Evolutionary conservation across 2,888 invertebrate genomes (phyloP), one percentile per base, ranked within the genome.

Genomic region (Oligia latruncula): DNA sequence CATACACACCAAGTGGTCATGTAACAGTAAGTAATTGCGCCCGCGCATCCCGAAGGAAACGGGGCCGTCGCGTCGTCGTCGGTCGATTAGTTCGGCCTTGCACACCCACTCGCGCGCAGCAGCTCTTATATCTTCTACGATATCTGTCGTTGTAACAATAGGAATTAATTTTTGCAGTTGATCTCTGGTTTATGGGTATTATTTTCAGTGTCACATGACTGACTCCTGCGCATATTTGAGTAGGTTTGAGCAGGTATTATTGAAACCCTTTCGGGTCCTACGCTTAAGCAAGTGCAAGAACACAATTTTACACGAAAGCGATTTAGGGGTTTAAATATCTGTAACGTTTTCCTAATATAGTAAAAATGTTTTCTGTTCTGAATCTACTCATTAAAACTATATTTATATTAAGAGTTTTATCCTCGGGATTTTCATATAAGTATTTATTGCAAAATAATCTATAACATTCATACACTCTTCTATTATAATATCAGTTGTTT

Each of bases 11-110:
- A 77, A 80, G 71, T 87, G 87, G 81, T 88, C 87, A 89, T 80
- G 85, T 88, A 86, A 84, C 83, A 73, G 65, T 49, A 4, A 80
- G 82, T 84, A 85, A 81, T 87, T 83, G 80, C 78, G 66, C 78
- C 29, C 5, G 67, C 76, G 76, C 77, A 81, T 89, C 91, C 92
- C 87, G 87, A 90, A 88, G 92, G 92, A 91, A 90, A 87, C 89
- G 81, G 74, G 81, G 67, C 20, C 77, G 73, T 60, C 58, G 73
- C n/a, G 67, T 15, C 77, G 73, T 60, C 58, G 73, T 60, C 58
- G 11, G 58, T 68, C 88, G 89, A 92, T 92, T 91, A 84, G 86
- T 91, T 87, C 83, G 90, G 87, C 92, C 92, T 92, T 92, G 92
- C 70, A 62, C 84, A 65, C 81, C 87, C 87, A 89, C 87, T 81